phyloP scores from a whole-genome alignment of 2,113 vertebrate genomes.

The Neogale vison region DNA sequence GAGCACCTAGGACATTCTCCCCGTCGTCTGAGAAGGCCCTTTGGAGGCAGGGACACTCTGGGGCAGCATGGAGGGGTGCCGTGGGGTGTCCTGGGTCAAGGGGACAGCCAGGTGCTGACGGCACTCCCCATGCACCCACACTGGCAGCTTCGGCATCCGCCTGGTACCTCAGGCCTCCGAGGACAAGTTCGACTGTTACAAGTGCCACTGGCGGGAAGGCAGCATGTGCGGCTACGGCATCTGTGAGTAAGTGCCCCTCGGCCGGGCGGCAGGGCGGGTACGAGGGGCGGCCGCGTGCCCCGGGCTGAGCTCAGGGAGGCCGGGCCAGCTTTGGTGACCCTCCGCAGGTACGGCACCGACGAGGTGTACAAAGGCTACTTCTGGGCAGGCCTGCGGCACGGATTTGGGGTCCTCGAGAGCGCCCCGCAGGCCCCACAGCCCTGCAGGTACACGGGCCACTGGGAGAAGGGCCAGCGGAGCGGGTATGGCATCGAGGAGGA shows the following conservation, averaged over 20 bases:
- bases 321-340: background rate
- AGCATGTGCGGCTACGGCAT: conserved; percentile 86
- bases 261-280: fast-evolving
- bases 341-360: conserved; percentile 80
- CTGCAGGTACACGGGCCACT: conserved; percentile 86
- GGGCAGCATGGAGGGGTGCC: background rate
- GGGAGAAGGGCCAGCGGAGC: conserved; percentile 82
- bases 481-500: conserved; percentile 87
- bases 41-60: background rate
- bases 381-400: conserved; percentile 78
- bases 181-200: conserved; percentile 88
- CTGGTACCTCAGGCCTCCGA: conserved; percentile 78
- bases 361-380: conserved; percentile 88
- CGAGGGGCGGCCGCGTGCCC: fast-evolving
- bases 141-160: conserved; percentile 85
- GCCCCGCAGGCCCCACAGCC: background rate
- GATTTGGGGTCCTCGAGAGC: conserved; percentile 85
- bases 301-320: background rate
- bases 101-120: background rate
- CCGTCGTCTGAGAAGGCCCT: fast-evolving
- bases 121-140: fast-evolving
- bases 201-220: conserved; percentile 87
- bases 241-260: conserved; percentile 87
- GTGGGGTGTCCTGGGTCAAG: background rate
- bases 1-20: background rate